Conservation (phyloP, 2,797 vertebrate species). For the Diglossa cyanea region DNA sequence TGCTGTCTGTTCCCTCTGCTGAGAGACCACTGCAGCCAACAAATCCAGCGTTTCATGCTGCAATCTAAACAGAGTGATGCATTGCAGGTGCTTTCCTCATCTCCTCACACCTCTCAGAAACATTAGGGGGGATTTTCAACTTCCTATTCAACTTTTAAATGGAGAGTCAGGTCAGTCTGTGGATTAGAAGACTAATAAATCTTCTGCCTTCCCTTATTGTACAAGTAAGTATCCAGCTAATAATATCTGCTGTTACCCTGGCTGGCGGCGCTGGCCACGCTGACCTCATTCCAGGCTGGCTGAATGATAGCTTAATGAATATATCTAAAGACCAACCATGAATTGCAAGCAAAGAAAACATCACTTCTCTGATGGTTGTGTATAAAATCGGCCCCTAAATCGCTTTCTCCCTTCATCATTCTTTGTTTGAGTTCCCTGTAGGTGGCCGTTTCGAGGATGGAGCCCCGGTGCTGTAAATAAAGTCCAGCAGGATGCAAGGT, state of each 20-base stretch:
- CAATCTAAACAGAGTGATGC: slow-evolving; percentile 85
- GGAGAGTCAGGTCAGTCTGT: slow-evolving; percentile 80
- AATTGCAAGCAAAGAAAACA: slow-evolving; percentile 66
- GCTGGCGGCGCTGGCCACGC: not conserved
- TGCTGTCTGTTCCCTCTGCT: slow-evolving; percentile 75
- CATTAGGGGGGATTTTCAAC: slow-evolving; percentile 82
- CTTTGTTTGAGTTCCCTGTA: slow-evolving; percentile 49
- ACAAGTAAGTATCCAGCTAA: not conserved
- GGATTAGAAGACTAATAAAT: slow-evolving; percentile 79
- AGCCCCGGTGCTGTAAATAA: slow-evolving; percentile 29
- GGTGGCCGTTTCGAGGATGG: slow-evolving; percentile 43
- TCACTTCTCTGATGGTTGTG: slow-evolving; percentile 72
- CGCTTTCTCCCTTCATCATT: slow-evolving; percentile 64
- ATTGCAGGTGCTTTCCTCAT: slow-evolving; percentile 85
- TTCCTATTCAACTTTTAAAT: slow-evolving; percentile 87
- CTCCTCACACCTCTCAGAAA: slow-evolving; percentile 81
- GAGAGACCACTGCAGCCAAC: slow-evolving; percentile 77
- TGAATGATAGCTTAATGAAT: slow-evolving; percentile 60
- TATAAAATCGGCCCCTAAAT: slow-evolving; percentile 65
- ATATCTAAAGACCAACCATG: slow-evolving; percentile 63
- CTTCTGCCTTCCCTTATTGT: slow-evolving; percentile 61
- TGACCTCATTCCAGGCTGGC: not conserved
- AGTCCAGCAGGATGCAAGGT: slow-evolving; percentile 59
- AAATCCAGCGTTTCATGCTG: slow-evolving; percentile 70
- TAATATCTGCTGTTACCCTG: not conserved